Percentiles rank a stretch among this genome's conserved stretches.
Conservation (phyloP, 1,140 invertebrate genomes). For the Druon quercuslanigerum region DNA sequence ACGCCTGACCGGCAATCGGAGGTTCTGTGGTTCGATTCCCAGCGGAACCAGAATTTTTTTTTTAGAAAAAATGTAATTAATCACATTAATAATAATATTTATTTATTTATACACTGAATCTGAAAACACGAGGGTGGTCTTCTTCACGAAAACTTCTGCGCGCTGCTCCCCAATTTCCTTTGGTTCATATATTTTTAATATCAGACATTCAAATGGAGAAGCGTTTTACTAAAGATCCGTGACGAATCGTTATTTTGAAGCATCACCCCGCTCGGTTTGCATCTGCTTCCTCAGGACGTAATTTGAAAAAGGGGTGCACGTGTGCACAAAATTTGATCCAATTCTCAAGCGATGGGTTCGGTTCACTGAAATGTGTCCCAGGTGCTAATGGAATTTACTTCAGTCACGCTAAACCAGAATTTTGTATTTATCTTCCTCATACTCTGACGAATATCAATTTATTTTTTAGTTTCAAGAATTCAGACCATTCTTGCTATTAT, state of each 20-base stretch:
- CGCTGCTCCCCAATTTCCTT: neutral
- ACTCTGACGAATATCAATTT: neutral
- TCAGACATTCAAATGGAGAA: slow-evolving; percentile 19
- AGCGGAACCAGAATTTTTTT: no score
- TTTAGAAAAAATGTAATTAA: no score
- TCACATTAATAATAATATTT: no score
- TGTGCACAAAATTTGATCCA: neutral
- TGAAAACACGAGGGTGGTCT: neutral
- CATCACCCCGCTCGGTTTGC: slow-evolving; percentile 12
- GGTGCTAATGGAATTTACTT: slow-evolving; percentile 19
- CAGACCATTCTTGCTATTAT: no score
- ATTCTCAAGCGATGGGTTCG: neutral
- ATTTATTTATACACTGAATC: neutral
- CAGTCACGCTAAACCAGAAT: neutral
- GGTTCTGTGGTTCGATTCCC: no score
- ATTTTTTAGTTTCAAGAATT: neutral
- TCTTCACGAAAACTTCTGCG: neutral
- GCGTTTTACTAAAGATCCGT: slow-evolving; percentile 25
- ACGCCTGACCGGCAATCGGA: no score
- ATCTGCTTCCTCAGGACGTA: slow-evolving; percentile 27
- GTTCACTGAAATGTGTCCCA: neutral
- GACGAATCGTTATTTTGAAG: slow-evolving; percentile 28
- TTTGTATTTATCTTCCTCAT: neutral
- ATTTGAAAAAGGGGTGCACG: slow-evolving; percentile 20
- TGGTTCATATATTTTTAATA: slow-evolving; percentile 9